Evolutionary conservation across 2,113 vertebrate species (phyloP).

Genomic region (Leptodactylus fuscus): DNA sequence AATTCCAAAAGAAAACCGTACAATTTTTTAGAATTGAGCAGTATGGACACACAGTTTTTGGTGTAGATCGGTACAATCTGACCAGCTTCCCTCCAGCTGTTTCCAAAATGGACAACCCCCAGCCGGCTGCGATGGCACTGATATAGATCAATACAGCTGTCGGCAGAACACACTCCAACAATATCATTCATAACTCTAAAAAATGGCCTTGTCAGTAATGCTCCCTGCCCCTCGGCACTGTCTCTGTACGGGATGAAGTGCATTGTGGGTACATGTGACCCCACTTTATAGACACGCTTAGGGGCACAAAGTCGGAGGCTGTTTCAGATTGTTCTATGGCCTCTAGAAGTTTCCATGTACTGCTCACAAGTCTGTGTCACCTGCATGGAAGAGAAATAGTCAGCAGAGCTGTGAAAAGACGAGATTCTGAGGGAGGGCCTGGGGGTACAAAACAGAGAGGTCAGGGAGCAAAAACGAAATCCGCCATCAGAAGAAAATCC

Average conservation of each 20-base stretch:
- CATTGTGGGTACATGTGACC: background rate
- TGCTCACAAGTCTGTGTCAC: background rate
- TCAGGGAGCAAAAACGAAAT: background rate
- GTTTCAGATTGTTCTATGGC: background rate
- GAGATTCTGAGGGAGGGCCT: background rate
- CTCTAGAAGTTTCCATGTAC: background rate
- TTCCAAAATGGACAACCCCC: background rate
- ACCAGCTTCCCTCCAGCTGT: background rate
- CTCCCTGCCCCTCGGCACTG: background rate
- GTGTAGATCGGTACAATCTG: background rate
- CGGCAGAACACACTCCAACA: background rate
- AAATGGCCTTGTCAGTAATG: background rate
- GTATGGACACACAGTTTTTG: background rate
- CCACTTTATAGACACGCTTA: background rate
- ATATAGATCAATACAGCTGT: background rate
- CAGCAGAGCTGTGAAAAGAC: background rate
- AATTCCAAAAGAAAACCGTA: background rate
- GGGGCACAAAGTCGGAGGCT: background rate
- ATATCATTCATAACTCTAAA: background rate
- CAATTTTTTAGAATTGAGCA: too few species aligned
- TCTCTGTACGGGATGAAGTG: background rate
- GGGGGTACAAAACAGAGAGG: slow-evolving; percentile 4
- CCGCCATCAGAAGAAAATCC: background rate
- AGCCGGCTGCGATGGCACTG: background rate
- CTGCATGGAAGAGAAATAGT: background rate